Base-by-base conservation (phyloP, 2,113 vertebrate species). In the Ammodytes dubius region DNA sequence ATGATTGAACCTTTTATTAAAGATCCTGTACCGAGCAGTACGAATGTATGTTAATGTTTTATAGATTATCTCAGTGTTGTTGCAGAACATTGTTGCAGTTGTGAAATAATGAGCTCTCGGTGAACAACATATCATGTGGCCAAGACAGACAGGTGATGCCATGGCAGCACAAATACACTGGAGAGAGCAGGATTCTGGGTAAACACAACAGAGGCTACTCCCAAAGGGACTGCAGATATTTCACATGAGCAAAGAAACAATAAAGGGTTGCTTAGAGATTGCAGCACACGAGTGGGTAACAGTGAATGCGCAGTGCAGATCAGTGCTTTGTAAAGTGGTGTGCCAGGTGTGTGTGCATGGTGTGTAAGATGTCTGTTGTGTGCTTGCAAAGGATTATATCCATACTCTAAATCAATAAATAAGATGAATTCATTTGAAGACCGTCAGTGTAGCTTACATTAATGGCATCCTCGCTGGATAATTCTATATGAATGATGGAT, bases 51-150 rank as follows among this genome's bases (percentile, higher is more conserved):
- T 39, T 49, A 65, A 73, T 71, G 35, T 71, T 73, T 70, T 19
- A 7, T 53, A 56, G 74, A 79, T 79, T 74, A 88, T 71, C 74
- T 79, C 61, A 52, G 77, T 68, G 83, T 89, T 86, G 78, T 85
- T 87, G 82, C 39, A 72, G 78, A 79, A 35, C 60, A 12, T n/a
- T 57, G 74, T 74, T 88, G 84, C 70, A 60, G 72, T 77, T 74
- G 70, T 72, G 74, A 83, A 84, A 82, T 94, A 94, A 94, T 93
- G 87, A 94, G 92, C 83, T 92, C 93, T 90, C 91, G 2, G 86
- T 71, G 88, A 92, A 91, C 60, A 12, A 46, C 71, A 3, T 82
- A 79, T 91, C 91, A 93, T 82, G 89, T 93, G 91, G 91, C 91
- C 87, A 79, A 75, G 57, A 15, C 67, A 84, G 90, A 87, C 82